Base-by-base conservation (phyloP, 2,888 invertebrate genomes). In the Rhimphoctona megacephalus region DNA sequence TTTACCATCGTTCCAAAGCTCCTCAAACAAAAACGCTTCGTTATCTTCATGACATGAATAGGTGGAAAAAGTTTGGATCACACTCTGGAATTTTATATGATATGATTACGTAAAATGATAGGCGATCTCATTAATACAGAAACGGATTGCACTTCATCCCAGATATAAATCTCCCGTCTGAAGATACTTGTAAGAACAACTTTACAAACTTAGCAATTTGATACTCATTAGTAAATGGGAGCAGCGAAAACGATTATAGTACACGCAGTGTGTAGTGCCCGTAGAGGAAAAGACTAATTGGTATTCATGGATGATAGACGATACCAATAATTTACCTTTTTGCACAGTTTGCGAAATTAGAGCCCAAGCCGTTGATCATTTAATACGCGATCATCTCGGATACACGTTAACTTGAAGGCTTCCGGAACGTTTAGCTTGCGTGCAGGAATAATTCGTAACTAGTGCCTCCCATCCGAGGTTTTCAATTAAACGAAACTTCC, bases 301-400 rank as follows among this genome's bases (percentile, higher is more conserved):
- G n/a, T 67, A 67, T 36, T n/a, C 33, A 36, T 67, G 67, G 39
- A 67, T n/a, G 61, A 61, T 67, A 67, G 22, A n/a, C 39, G 39
- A 67, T 43, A 61, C 61, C 30, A 61, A 61, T 30, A 30, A 30
- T 61, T 61, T 36, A n/a, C n/a, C 39, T 43, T 67, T 39, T 67
- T 39, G 39, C 36, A 67, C 61, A 61, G 17, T 61, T 30, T 61
- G 61, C 6, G 11, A 30, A 61, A 61, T 61, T 61, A 61, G 61
- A 61, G 6, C 4, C 57, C 57, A 25, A 57, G 57, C 57, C 17
- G 61, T 61, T 61, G 61, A 61, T 61, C 7, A 17, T 61, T 61
- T 30, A 30, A 61, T 61, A 61, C 30, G 30, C 30, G 30, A 61
- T 61, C 30, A 61, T 61, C 49, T 5, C 30, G 61, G 61, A 61